Conservation (phyloP, 2,797 vertebrate genomes). For the Buphagus erythrorhynchus region DNA sequence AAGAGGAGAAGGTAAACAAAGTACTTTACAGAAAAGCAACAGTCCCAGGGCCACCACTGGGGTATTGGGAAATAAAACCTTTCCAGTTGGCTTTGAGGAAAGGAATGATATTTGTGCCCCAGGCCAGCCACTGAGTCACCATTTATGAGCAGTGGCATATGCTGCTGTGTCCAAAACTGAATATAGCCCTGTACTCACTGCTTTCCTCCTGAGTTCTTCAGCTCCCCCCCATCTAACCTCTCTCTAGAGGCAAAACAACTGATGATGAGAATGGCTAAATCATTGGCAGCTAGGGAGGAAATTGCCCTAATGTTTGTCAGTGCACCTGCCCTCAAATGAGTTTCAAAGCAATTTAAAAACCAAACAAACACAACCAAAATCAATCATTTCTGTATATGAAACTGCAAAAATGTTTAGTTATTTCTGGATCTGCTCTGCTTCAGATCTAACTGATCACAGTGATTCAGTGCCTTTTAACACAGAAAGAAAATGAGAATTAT, state of each 20-base stretch:
- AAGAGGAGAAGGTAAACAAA: not conserved
- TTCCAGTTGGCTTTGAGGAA: not conserved
- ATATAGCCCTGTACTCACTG: not conserved
- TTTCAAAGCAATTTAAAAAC: not conserved
- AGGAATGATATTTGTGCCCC: not conserved
- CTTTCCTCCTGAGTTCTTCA: not conserved
- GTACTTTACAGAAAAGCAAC: not conserved
- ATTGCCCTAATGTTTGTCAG: not conserved
- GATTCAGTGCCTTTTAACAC: not conserved
- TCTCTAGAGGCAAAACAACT: not conserved
- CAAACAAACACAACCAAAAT: not conserved
- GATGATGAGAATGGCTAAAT: not conserved
- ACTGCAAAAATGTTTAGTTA: not conserved
- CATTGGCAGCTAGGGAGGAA: not conserved
- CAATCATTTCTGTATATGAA: not conserved
- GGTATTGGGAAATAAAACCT: not conserved
- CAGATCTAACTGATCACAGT: not conserved
- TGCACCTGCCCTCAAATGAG: not conserved
- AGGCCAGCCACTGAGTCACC: not conserved
- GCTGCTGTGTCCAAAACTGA: not conserved
- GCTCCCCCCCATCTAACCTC: not conserved
- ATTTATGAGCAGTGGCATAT: not conserved
- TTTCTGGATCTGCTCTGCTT: not conserved
- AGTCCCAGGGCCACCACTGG: not conserved
- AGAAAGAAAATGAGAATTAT: not conserved